Base-by-base conservation (phyloP, 1,140 invertebrate genomes). In the Calephelis nemesis region DNA sequence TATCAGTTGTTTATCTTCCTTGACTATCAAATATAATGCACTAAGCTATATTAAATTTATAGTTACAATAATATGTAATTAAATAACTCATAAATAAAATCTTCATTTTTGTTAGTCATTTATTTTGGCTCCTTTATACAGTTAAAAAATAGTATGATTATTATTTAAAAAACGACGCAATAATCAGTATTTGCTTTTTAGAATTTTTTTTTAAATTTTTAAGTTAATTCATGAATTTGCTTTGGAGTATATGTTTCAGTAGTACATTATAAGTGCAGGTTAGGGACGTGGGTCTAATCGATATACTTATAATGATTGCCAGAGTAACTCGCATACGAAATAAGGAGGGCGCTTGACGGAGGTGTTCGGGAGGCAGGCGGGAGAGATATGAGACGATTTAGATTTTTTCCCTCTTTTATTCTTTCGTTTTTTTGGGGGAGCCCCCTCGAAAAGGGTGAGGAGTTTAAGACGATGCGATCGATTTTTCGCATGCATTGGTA, bases 391-490 rank as follows among this genome's bases (percentile, higher is more conserved):
- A 91, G 88, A 91, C 88, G 88, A 91, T 91, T 91, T 91, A 91
- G 88, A 91, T 91, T 91, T 89, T 91, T 91, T 89, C 87, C 88
- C 87, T 89, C 87, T 91, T 91, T 86, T 88, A 89, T 91, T 89
- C 86, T 91, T 91, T 88, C 86, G 85, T 87, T 91, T 91, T 90
- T 91, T 91, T 86, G 82, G 87, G 88, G 86, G 83, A 86, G 86
- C 84, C 84, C 84, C 88, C 87, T 88, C 83, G 76, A 79, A 91
- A 91, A 89, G 88, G 87, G 88, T 91, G 88, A 91, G 87, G 88
- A 91, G 86, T 91, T 91, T 91, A 91, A 91, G 88, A 91, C 87
- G 86, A 79, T 78, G 79, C 88, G 84, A 91, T 91, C 88, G 88
- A 91, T 91, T 90, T 90, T 91, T 88, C 84, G 83, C 83, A 91